Conservation (phyloP, 1,140 invertebrate genomes). For the Magallana ariakensis region DNA sequence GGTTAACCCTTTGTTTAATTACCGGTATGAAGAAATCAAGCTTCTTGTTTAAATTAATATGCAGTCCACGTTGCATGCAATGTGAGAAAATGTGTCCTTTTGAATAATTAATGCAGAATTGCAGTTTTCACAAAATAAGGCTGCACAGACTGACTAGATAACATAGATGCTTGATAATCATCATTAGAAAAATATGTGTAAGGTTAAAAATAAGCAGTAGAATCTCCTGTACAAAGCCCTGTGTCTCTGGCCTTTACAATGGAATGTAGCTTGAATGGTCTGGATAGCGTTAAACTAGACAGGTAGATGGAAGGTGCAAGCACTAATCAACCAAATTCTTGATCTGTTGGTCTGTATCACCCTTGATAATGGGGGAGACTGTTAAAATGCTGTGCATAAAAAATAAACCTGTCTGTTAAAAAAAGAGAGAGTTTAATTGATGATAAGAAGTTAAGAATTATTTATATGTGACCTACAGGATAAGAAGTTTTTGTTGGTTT, state of each 20-base stretch:
- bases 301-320: neutral
- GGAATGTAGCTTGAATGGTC: neutral
- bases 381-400: neutral
- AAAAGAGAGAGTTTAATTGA: constrained; percentile 5
- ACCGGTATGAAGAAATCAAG: neutral
- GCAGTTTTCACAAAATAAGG: too few relatives aligned
- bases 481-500: neutral
- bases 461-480: neutral
- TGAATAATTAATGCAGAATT: too few relatives aligned
- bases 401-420: neutral
- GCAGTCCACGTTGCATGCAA: neutral
- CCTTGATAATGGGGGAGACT: neutral
- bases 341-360: neutral
- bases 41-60: neutral
- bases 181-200: too few relatives aligned
- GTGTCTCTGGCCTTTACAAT: neutral
- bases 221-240: too few relatives aligned
- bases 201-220: too few relatives aligned
- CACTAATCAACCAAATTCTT: constrained; percentile 17
- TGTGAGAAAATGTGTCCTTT: too few relatives aligned
- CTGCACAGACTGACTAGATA: too few relatives aligned
- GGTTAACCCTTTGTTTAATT: too few relatives aligned
- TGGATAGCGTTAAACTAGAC: neutral
- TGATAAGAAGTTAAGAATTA: neutral
- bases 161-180: too few relatives aligned